Evolutionary conservation across 2,113 vertebrate species (phyloP).

Genomic region (Amia ocellicauda): DNA sequence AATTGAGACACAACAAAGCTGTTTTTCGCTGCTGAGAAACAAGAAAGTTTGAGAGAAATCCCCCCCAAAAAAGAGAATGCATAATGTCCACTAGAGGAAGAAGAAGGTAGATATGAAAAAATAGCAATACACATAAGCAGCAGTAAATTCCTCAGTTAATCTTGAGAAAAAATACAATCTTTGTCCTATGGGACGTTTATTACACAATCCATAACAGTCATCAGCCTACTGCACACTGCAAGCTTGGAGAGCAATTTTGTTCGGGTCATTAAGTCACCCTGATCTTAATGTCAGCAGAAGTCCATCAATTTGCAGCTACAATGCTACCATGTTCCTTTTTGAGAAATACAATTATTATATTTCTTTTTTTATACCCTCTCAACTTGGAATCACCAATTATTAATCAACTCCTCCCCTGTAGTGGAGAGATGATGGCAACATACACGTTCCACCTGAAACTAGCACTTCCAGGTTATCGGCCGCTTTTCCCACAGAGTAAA

Average conservation of each 20-base stretch:
- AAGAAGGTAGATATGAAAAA: too few species aligned
- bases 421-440: too few species aligned
- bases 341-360: background rate
- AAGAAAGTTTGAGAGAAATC: background rate
- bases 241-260: slow-evolving; percentile 20
- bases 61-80: background rate
- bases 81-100: too few species aligned
- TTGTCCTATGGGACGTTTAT: slow-evolving; percentile 9
- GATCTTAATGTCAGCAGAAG: slow-evolving; percentile 9
- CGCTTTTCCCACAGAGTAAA: too few species aligned
- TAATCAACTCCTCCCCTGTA: too few species aligned
- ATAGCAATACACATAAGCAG: too few species aligned
- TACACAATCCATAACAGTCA: slow-evolving; percentile 8
- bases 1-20: too few species aligned
- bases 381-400: too few species aligned
- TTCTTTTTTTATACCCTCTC: background rate
- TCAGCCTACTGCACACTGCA: slow-evolving; percentile 6
- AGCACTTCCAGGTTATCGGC: too few species aligned
- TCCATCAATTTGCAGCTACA: slow-evolving; percentile 1
- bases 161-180: too few species aligned
- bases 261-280: slow-evolving; percentile 23
- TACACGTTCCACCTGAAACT: too few species aligned
- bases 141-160: background rate
- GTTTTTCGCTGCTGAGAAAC: too few species aligned
- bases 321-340: slow-evolving; percentile 6